Percentiles rank a stretch among this genome's conserved stretches.
Conservation (phyloP, 2,888 invertebrate genomes). For the Drosophila silvestris region DNA sequence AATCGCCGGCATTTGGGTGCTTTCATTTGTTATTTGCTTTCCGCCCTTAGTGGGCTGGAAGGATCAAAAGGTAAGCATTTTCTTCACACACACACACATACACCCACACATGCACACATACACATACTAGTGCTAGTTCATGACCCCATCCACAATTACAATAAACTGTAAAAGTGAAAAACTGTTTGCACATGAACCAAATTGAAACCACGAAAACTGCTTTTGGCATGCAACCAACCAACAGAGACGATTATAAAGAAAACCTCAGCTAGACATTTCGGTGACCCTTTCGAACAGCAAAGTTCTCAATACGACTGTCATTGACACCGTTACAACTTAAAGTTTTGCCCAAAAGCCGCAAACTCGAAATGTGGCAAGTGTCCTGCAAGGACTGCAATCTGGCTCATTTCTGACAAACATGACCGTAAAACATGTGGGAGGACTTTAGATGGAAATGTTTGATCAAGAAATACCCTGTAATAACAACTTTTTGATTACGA, state of each 20-base stretch:
- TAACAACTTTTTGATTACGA: not conserved
- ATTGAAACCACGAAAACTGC: slow-evolving; percentile 31
- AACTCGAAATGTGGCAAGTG: slow-evolving; percentile 27
- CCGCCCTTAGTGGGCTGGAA: slow-evolving; percentile 98
- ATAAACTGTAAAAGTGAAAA: slow-evolving; percentile 37
- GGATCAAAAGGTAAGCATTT: slow-evolving; percentile 88
- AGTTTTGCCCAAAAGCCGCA: slow-evolving; percentile 49
- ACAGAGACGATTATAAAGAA: slow-evolving; percentile 17
- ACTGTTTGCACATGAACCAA: slow-evolving; percentile 16
- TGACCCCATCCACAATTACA: slow-evolving; percentile 23
- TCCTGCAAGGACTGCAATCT: slow-evolving; percentile 39
- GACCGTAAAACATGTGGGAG: slow-evolving; percentile 47
- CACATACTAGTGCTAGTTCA: too few species aligned
- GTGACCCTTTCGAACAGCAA: slow-evolving; percentile 21
- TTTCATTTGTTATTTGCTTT: slow-evolving; percentile 98
- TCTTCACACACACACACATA: slow-evolving; percentile 4
- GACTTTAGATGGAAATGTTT: not conserved
- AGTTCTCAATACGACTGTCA: slow-evolving; percentile 55
- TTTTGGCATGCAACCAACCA: slow-evolving; percentile 39
- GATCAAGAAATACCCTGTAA: slow-evolving; percentile 1
- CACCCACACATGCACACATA: not conserved
- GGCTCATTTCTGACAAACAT: slow-evolving; percentile 63
- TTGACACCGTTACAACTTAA: slow-evolving; percentile 68
- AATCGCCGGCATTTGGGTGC: slow-evolving; percentile 96
- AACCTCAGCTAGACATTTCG: slow-evolving; percentile 32